Evolutionary conservation across 1,140 invertebrate genomes (phyloP).

Genomic region (Drosophila serrata): DNA sequence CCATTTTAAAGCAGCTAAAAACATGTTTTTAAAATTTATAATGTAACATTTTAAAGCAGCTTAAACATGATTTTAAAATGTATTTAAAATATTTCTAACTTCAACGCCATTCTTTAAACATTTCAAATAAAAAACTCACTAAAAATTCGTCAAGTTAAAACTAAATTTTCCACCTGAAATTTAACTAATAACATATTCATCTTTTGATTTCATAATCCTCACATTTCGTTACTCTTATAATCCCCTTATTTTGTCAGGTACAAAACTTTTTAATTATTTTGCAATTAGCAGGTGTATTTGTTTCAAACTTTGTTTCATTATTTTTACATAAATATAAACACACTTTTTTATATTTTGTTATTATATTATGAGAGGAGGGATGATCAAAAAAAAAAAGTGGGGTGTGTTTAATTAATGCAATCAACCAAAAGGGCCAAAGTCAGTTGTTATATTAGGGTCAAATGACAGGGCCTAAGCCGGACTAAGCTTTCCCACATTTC

Average conservation of each 20-base stretch:
- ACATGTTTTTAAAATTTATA: too few relatives aligned
- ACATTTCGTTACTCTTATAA: conserved; percentile 7
- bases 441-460: conserved; percentile 52
- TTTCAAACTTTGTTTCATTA: conserved; percentile 33
- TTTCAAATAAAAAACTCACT: neutral
- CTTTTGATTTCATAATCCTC: conserved; percentile 5
- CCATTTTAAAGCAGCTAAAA: too few relatives aligned
- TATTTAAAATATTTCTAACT: too few relatives aligned
- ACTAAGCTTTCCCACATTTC: conserved; percentile 28
- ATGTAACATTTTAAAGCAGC: neutral
- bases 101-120: too few relatives aligned
- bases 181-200: neutral
- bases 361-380: too few relatives aligned
- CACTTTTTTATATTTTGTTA: conserved; percentile 9
- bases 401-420: conserved; percentile 39
- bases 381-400: neutral
- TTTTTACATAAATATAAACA: conserved; percentile 25
- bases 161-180: neutral
- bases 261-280: conserved; percentile 23
- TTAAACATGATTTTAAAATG: neutral
- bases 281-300: conserved; percentile 40
- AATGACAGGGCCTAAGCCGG: conserved; percentile 52
- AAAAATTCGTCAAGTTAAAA: neutral
- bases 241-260: neutral
- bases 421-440: conserved; percentile 46